These are phyloP conservation scores for Chrysolina haemoptera DNA, from an alignment of 2,888 invertebrate species.

Conservation along the genomic window DNA sequence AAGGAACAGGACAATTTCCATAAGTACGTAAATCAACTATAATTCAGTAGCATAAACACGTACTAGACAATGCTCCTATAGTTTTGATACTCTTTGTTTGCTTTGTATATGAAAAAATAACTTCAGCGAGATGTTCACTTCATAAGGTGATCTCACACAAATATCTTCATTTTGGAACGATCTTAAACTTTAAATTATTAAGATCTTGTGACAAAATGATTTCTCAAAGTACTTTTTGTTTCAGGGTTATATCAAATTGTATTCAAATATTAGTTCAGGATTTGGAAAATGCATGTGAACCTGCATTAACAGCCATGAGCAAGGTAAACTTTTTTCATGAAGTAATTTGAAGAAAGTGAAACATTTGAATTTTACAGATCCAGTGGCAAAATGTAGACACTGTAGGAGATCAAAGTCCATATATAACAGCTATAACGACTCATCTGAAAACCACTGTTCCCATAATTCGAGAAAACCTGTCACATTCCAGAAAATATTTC, in stretches of 20 bases:
- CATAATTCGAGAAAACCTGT: constrained; percentile 88
- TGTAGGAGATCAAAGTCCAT: constrained; percentile 97
- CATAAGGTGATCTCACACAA: background rate
- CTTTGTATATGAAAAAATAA: too few species aligned
- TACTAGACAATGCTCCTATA: too few species aligned
- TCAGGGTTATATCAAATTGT: constrained; percentile 85
- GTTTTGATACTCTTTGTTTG: too few species aligned
- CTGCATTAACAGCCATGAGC: constrained; percentile 92
- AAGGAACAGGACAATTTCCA: constrained; percentile 90
- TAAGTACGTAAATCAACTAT: constrained; percentile 59
- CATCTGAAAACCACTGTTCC: constrained; percentile 92
- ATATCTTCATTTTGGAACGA: background rate
- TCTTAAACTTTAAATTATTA: background rate
- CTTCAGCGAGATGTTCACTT: background rate
- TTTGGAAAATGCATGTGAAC: constrained; percentile 94
- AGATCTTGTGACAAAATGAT: too few species aligned
- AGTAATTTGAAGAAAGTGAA: background rate
- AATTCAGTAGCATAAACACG: too few species aligned
- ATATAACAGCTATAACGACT: constrained; percentile 90
- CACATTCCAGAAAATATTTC: constrained; percentile 96
- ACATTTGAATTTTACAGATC: constrained; percentile 71
- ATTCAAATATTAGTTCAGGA: constrained; percentile 95
- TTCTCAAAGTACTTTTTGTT: constrained; percentile 50
- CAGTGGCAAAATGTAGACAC: constrained; percentile 94
- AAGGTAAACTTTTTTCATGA: constrained; percentile 73